Evolutionary conservation across 1,140 invertebrate species (phyloP).

Genomic region (Patella vulgata): DNA sequence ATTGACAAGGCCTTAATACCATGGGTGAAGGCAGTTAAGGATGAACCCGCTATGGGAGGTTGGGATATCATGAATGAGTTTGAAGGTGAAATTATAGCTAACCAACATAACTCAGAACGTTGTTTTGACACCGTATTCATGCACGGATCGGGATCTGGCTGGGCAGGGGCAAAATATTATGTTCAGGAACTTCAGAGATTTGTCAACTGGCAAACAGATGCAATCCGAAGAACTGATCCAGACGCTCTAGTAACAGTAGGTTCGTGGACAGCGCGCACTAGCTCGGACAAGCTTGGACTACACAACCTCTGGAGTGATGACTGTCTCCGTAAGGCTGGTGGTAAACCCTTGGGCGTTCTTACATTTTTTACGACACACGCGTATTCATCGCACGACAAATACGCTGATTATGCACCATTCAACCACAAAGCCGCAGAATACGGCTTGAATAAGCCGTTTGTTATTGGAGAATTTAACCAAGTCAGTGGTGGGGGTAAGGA

Average conservation of each 20-base stretch:
- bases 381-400: constrained; percentile 25
- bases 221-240: constrained; percentile 60
- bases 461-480: constrained; percentile 34
- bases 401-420: constrained; percentile 28
- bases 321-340: constrained; percentile 60
- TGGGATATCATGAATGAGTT: constrained; percentile 67
- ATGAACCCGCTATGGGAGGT: constrained; percentile 61
- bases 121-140: constrained; percentile 63
- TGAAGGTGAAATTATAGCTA: constrained; percentile 60
- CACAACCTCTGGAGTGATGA: constrained; percentile 64
- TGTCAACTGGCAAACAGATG: constrained; percentile 64
- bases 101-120: constrained; percentile 46
- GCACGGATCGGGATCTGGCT: constrained; percentile 57
- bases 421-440: constrained; percentile 16
- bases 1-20: constrained; percentile 60
- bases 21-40: constrained; percentile 53
- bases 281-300: constrained; percentile 61
- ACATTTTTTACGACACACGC: constrained; percentile 37
- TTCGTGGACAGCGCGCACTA: constrained; percentile 61
- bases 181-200: constrained; percentile 56
- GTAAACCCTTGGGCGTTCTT: constrained; percentile 36
- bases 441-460: constrained; percentile 24
- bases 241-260: constrained; percentile 64
- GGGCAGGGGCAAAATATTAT: constrained; percentile 41
- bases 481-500: constrained; percentile 20